Percentiles rank a stretch among this genome's conserved stretches.
These are phyloP conservation scores for Zosterops hypoxanthus DNA, from an alignment of 2,113 vertebrate genomes.

Conservation along the genomic window DNA sequence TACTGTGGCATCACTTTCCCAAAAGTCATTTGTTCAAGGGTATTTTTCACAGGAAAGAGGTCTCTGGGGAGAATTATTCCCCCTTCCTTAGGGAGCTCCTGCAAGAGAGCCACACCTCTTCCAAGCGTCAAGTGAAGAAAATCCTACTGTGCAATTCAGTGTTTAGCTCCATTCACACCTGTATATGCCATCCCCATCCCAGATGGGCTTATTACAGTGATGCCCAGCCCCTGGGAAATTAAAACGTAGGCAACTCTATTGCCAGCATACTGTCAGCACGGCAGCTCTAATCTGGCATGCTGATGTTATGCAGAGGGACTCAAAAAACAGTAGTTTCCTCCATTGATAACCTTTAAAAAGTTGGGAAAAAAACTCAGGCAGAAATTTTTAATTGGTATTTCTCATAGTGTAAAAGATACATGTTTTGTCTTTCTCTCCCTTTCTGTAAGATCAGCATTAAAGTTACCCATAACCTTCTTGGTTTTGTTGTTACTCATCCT, in stretches of 20 bases:
- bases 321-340: background rate
- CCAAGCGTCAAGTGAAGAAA: background rate
- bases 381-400: background rate
- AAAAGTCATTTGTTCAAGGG: background rate
- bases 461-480: background rate
- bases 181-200: background rate
- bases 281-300: background rate
- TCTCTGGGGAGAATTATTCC: background rate
- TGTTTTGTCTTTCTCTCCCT: background rate
- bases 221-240: background rate
- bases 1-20: background rate
- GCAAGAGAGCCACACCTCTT: background rate
- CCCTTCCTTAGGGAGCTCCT: background rate
- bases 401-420: background rate
- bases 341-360: background rate
- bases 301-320: background rate
- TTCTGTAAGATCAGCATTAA: background rate
- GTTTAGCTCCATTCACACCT: background rate
- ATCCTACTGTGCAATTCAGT: background rate
- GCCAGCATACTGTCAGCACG: background rate
- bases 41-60: background rate
- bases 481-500: conserved; percentile 19
- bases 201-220: background rate
- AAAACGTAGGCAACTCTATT: background rate
- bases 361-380: background rate